Conservation (phyloP, 2,113 vertebrate species). For the Ptyas mucosa region DNA sequence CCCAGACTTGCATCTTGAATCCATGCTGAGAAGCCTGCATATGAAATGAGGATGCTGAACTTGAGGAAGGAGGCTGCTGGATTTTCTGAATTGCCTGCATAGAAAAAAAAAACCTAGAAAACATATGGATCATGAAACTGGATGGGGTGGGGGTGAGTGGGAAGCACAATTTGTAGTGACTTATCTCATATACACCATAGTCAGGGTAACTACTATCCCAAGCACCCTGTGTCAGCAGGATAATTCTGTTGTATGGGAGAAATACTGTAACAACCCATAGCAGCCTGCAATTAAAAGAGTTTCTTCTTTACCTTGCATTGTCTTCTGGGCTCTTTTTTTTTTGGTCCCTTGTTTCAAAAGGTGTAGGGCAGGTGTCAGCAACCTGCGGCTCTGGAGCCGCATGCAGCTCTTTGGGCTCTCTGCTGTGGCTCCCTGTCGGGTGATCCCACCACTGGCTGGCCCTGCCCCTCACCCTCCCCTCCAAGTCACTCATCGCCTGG, state of each 20-base stretch:
- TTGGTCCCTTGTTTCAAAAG: background rate
- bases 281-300: constrained; percentile 68
- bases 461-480: too few species aligned
- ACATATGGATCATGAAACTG: background rate
- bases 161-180: constrained; percentile 45
- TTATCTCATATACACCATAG: constrained; percentile 30
- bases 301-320: constrained; percentile 65
- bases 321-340: constrained; percentile 29
- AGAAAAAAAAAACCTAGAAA: background rate
- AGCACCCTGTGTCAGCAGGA: constrained; percentile 23
- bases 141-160: constrained; percentile 6
- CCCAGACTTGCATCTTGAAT: background rate
- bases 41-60: background rate
- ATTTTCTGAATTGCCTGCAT: background rate
- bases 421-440: too few species aligned
- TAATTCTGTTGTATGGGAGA: constrained; percentile 26
- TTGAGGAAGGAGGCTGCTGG: background rate
- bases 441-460: too few species aligned
- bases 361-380: too few species aligned
- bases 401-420: too few species aligned
- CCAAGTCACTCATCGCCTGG: too few species aligned
- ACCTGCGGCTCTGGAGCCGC: too few species aligned
- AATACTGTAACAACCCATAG: constrained; percentile 40
- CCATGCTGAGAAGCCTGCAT: background rate
- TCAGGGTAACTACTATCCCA: constrained; percentile 27